Conservation (phyloP, 2,888 invertebrate species). For the Choreutis nemorana region DNA sequence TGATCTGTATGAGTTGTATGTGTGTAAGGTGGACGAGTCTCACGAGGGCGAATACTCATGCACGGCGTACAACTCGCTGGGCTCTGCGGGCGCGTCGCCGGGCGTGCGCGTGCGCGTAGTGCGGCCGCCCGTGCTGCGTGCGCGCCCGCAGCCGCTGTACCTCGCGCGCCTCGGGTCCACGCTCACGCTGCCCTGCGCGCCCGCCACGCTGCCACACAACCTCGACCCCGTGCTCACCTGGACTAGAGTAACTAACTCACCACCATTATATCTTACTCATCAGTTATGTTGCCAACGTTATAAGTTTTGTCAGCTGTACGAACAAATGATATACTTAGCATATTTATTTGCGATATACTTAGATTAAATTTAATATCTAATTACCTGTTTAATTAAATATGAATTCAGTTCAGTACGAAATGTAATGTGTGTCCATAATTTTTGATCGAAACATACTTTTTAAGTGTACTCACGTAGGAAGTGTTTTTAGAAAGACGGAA, state of each 20-base stretch:
- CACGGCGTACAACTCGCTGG: conserved; percentile 89
- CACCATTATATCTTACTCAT: no score
- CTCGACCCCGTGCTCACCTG: conserved; percentile 21
- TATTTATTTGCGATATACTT: no score
- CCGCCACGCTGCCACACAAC: conserved; percentile 63
- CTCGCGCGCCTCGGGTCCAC: conserved; percentile 82
- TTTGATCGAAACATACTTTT: no score
- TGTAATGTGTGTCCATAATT: no score
- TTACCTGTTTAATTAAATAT: no score
- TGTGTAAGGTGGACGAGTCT: conserved; percentile 73
- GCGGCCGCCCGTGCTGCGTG: conserved; percentile 83
- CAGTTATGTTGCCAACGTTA: no score
- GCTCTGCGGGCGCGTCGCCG: conserved; percentile 84
- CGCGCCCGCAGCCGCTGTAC: conserved; percentile 84
- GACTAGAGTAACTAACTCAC: conserved; percentile 20
- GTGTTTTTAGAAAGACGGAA: conserved; percentile 75
- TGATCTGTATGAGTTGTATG: conserved; percentile 19
- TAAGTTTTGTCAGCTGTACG: no score
- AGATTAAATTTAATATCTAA: no score
- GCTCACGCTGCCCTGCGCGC: conserved; percentile 84
- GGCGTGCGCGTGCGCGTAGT: conserved; percentile 85
- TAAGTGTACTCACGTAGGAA: no score
- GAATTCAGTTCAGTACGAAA: no score
- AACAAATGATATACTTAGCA: no score
- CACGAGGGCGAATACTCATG: conserved; percentile 91